These are phyloP conservation scores for Heliangelus exortis DNA, from an alignment of 2,797 vertebrate genomes.

Conservation along the genomic window DNA sequence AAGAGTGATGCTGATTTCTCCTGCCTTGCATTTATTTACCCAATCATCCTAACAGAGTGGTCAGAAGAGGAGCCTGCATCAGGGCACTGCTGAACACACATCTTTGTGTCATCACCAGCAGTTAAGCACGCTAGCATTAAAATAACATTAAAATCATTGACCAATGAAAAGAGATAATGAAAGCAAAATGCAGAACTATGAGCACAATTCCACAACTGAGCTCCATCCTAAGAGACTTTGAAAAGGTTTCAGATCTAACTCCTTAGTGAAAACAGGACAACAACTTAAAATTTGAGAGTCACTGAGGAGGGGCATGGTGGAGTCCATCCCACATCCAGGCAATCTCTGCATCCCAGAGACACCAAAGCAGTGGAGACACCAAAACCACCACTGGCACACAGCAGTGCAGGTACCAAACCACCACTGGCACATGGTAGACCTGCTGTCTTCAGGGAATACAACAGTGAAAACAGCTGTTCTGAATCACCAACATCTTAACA, in stretches of 20 bases:
- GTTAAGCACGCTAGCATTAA: not conserved
- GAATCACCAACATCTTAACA: constrained; percentile 15
- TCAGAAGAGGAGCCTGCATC: not conserved
- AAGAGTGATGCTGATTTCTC: not conserved
- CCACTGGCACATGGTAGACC: not conserved
- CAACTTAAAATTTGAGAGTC: not conserved
- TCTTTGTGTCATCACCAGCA: not conserved
- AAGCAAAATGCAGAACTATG: not conserved
- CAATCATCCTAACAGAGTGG: not conserved
- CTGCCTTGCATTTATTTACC: not conserved
- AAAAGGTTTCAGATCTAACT: not conserved
- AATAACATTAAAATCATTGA: not conserved
- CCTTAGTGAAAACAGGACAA: not conserved
- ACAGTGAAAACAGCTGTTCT: not conserved
- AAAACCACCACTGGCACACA: not conserved
- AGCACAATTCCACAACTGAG: not conserved
- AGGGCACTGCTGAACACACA: not conserved
- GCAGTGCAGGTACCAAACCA: not conserved
- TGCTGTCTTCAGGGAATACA: not conserved
- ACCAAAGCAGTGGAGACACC: not conserved
- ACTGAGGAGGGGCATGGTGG: accelerated
- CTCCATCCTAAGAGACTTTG: not conserved
- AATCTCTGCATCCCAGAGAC: not conserved
- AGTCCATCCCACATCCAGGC: not conserved
- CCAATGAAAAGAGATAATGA: not conserved